phyloP scores from a whole-genome alignment of 2,888 invertebrate species.

The Pollenia griseotomentosa region DNA sequence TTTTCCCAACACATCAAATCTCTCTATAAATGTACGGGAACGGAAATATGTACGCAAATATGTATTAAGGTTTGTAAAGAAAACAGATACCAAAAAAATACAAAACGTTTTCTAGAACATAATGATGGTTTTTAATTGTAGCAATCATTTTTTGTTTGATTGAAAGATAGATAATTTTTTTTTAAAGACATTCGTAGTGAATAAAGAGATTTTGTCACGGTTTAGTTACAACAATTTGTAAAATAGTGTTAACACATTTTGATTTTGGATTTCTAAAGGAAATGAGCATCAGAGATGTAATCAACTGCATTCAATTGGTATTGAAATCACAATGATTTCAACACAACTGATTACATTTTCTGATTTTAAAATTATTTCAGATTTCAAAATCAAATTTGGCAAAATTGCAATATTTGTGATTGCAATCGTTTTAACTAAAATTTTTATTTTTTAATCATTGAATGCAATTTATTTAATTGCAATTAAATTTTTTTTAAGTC shows the following conservation, averaged over 20 bases:
- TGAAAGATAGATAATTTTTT: neutral
- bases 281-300: neutral
- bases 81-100: conserved; percentile 20
- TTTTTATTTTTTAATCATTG: too few species aligned
- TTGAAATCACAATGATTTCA: too few species aligned
- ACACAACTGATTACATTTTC: too few species aligned
- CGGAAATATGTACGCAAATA: too few species aligned
- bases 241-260: neutral
- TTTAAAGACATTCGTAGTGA: neutral
- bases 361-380: too few species aligned
- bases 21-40: neutral
- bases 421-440: too few species aligned
- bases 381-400: too few species aligned
- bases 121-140: conserved; percentile 11
- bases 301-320: too few species aligned
- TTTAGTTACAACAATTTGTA: conserved; percentile 17
- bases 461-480: too few species aligned
- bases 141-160: conserved; percentile 4
- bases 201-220: conserved; percentile 28
- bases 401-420: too few species aligned
- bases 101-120: conserved; percentile 22
- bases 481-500: too few species aligned
- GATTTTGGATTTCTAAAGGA: neutral
- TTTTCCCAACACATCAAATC: conserved; percentile 33
- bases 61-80: neutral